phyloP scores from a whole-genome alignment of 2,888 invertebrate species.

The Pachydiplax longipennis region DNA sequence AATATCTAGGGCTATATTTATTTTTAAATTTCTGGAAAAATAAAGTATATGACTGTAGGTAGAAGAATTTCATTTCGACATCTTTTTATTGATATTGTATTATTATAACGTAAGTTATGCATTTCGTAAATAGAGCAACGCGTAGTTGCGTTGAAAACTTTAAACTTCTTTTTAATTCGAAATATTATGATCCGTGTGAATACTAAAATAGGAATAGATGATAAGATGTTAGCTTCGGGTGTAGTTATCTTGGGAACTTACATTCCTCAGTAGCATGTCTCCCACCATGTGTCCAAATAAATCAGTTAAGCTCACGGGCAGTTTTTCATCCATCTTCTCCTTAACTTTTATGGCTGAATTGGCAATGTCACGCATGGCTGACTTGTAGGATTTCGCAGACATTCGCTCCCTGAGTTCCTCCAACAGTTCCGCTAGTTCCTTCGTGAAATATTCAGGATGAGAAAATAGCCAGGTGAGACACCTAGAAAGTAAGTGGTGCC shows the following conservation, averaged over 20 bases:
- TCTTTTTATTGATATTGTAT: no score
- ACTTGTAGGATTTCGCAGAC: slow-evolving; percentile 54
- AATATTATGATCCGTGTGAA: no score
- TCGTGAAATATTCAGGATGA: slow-evolving; percentile 58
- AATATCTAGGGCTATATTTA: no score
- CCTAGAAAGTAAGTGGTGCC: slow-evolving; percentile 53
- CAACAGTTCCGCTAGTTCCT: slow-evolving; percentile 56
- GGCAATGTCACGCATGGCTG: not conserved
- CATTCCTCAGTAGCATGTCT: slow-evolving; percentile 57
- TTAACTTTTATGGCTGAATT: not conserved
- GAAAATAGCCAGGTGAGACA: slow-evolving; percentile 60
- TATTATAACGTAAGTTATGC: no score
- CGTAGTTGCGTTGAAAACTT: no score
- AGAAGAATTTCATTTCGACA: no score
- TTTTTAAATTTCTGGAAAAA: no score
- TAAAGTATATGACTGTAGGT: no score
- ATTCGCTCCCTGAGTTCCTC: slow-evolving; percentile 57
- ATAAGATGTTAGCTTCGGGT: no score
- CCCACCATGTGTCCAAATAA: slow-evolving; percentile 61
- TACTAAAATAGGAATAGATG: no score
- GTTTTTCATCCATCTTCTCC: slow-evolving; percentile 56
- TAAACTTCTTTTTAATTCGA: no score
- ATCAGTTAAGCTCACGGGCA: slow-evolving; percentile 62
- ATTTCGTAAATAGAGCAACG: no score
- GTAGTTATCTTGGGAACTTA: not conserved